Conservation (phyloP, 1,140 invertebrate genomes). For the Muscidifurax raptorellus region DNA sequence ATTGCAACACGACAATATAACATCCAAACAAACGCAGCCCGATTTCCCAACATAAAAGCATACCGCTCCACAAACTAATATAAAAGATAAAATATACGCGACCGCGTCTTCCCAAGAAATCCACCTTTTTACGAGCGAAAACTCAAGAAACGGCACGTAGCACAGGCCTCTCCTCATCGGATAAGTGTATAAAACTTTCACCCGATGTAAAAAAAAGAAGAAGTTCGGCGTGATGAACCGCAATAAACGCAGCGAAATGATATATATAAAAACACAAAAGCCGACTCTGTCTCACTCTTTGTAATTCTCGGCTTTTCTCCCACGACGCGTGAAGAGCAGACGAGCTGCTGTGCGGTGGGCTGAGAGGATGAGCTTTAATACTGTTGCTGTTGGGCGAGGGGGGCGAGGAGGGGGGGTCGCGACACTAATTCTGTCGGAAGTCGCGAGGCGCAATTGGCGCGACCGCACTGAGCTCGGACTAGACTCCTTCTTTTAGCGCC, state of each 20-base stretch:
- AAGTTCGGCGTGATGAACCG: neutral
- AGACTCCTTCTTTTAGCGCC: conserved; percentile 2
- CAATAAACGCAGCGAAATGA: neutral
- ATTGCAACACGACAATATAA: too few species aligned
- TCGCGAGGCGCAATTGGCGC: neutral
- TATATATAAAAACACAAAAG: neutral
- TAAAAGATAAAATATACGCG: neutral
- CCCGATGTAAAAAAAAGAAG: neutral
- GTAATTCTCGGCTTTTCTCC: conserved; percentile 21
- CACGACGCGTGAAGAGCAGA: neutral
- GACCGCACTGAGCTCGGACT: neutral
- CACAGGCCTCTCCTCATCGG: too few species aligned
- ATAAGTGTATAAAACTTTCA: neutral
- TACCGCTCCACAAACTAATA: too few species aligned
- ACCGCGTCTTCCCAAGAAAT: neutral
- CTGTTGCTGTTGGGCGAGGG: too few species aligned
- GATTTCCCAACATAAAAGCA: neutral
- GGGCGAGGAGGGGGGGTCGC: neutral
- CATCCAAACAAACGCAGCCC: neutral
- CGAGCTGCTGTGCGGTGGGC: neutral
- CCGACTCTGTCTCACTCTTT: neutral
- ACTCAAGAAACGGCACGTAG: neutral
- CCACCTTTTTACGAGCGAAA: neutral
- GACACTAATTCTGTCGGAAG: conserved; percentile 34
- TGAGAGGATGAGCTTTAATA: too few species aligned